Evolutionary conservation across 2,113 vertebrate genomes (phyloP).

Genomic region (Cygnus buccinator): DNA sequence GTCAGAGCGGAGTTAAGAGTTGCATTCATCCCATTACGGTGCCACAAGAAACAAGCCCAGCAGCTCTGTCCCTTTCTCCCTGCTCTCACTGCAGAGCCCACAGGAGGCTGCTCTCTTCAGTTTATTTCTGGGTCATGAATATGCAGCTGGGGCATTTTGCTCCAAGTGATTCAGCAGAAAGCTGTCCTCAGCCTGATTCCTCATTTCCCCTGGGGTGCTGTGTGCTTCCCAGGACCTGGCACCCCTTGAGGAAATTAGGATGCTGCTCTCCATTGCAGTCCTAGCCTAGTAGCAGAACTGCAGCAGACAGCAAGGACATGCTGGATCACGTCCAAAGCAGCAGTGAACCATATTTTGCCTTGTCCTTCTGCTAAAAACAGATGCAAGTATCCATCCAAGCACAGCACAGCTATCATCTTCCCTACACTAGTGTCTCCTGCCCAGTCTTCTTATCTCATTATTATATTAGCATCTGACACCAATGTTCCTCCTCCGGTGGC

Average conservation of each 20-base stretch:
- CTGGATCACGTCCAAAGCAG: neutral
- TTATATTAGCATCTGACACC: slow-evolving; percentile 32
- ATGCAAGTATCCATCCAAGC: neutral
- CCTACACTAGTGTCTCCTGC: neutral
- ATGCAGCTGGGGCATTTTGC: slow-evolving; percentile 23
- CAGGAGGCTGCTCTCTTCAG: neutral
- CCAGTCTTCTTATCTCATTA: neutral
- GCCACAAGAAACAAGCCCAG: neutral
- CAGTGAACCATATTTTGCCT: neutral
- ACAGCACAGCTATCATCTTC: neutral
- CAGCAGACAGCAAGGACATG: neutral
- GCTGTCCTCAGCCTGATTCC: slow-evolving; percentile 14
- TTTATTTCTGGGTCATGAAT: slow-evolving; percentile 32
- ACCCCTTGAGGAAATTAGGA: neutral
- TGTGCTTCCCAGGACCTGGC: slow-evolving; percentile 30
- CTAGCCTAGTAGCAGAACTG: neutral
- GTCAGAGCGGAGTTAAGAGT: neutral
- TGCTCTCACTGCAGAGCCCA: neutral
- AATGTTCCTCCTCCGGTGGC: slow-evolving; percentile 4
- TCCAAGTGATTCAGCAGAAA: neutral
- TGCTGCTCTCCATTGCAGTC: neutral
- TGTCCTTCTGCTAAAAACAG: neutral
- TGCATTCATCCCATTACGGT: neutral
- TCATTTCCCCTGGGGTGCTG: neutral
- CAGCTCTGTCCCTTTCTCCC: neutral